Conservation (phyloP, 1,140 invertebrate genomes). For the Artemia franciscana region DNA sequence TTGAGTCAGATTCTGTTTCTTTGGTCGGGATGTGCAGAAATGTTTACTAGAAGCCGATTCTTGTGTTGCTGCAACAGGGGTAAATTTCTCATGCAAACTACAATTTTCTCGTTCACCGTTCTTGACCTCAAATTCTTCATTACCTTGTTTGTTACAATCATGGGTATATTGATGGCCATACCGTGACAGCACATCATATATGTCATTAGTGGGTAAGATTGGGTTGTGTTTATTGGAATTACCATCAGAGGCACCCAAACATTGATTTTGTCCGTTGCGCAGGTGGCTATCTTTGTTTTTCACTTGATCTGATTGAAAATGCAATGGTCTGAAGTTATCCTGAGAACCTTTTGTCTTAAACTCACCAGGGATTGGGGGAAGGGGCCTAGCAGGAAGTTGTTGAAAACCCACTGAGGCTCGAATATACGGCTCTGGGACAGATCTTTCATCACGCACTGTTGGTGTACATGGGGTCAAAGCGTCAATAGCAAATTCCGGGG, state of each 20-base stretch:
- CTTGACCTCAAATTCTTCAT: not conserved
- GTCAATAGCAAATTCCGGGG: not conserved
- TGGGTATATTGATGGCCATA: not conserved
- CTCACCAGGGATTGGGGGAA: not conserved
- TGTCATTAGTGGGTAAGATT: not conserved
- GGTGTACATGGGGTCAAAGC: not conserved
- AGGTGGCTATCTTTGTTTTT: no score
- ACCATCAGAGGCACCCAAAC: no score
- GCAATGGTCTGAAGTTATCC: not conserved
- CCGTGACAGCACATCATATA: not conserved
- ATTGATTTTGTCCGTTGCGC: no score
- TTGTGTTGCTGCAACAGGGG: not conserved
- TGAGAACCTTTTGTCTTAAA: not conserved
- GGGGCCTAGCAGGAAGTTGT: not conserved
- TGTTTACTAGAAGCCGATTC: not conserved
- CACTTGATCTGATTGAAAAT: not conserved
- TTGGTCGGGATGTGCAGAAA: not conserved
- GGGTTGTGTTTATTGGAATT: not conserved
- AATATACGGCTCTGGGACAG: not conserved
- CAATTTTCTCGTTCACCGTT: not conserved
- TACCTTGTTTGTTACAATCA: not conserved
- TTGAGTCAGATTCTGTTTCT: not conserved
- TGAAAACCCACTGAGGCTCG: not conserved
- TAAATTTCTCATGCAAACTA: not conserved
- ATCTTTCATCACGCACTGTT: not conserved